phyloP scores from a whole-genome alignment of 23 tunicate species.

The Styela clava region DNA sequence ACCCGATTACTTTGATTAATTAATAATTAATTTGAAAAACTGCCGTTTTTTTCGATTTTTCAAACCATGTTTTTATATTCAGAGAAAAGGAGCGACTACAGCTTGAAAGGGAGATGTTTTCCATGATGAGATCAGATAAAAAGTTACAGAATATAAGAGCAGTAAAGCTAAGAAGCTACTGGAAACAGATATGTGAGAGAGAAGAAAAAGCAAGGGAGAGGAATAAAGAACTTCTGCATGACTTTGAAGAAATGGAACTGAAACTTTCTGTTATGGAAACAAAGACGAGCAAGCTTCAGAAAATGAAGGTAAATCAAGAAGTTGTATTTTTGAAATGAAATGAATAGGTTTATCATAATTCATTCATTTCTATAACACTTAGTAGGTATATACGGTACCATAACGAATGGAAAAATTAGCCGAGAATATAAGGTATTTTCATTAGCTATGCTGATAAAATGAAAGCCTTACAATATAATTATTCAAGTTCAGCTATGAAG shows the following conservation, averaged over 20 bases:
- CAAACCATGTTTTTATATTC: neutral
- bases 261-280: conserved; percentile 22
- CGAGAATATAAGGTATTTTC: too few species aligned
- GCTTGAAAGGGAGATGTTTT: conserved; percentile 54
- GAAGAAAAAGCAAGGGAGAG: conserved; percentile 42
- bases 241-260: conserved; percentile 44
- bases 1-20: too few species aligned
- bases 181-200: conserved; percentile 69
- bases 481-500: too few species aligned
- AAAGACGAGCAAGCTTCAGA: conserved; percentile 27
- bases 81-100: conserved; percentile 55
- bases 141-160: conserved; percentile 41
- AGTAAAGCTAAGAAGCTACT: conserved; percentile 50
- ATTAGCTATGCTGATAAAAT: too few species aligned
- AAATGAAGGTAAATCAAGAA: conserved; percentile 36
- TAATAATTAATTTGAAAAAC: too few species aligned
- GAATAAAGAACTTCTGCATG: conserved; percentile 54
- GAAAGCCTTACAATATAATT: too few species aligned
- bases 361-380: too few species aligned
- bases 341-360: too few species aligned
- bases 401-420: too few species aligned
- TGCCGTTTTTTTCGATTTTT: too few species aligned
- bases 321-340: too few species aligned
- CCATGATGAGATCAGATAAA: conserved; percentile 48
- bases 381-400: neutral